A percentile compares a stretch with the other conserved stretches of the same genome.
These are phyloP conservation scores for Pipra filicauda DNA, from an alignment of 2,113 vertebrate genomes.

Conservation along the genomic window DNA sequence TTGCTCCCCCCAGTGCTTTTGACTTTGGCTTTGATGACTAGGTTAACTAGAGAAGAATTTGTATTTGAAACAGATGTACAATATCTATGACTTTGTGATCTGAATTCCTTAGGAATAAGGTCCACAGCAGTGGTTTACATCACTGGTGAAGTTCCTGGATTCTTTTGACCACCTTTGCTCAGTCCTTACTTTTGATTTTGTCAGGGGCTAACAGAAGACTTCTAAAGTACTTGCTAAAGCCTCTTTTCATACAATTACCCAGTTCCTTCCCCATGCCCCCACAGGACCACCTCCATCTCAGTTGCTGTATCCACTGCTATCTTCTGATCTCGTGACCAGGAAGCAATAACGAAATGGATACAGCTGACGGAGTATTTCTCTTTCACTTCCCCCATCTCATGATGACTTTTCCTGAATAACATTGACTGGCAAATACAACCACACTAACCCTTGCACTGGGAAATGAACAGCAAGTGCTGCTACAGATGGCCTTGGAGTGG, in stretches of 20 bases:
- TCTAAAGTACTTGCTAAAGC: neutral
- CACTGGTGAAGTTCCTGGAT: neutral
- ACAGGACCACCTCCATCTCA: neutral
- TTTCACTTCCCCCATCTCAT: neutral
- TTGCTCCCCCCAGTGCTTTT: neutral
- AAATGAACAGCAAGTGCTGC: neutral
- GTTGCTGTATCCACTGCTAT: neutral
- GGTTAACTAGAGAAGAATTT: neutral
- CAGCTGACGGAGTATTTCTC: neutral
- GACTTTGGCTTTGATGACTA: neutral
- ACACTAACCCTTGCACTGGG: neutral
- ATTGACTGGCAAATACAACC: neutral
- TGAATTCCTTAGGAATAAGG: neutral
- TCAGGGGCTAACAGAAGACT: neutral
- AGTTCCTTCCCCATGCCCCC: neutral
- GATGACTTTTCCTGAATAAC: neutral
- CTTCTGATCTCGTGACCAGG: neutral
- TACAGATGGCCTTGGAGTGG: neutral
- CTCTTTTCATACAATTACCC: neutral
- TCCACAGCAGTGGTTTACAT: accelerated
- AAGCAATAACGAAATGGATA: neutral
- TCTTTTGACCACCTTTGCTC: neutral
- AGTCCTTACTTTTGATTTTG: neutral
- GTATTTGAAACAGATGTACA: neutral
- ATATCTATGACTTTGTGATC: neutral